Conservation (phyloP, 1,140 invertebrate species). For the Pseudomyrmex flavicornis region DNA sequence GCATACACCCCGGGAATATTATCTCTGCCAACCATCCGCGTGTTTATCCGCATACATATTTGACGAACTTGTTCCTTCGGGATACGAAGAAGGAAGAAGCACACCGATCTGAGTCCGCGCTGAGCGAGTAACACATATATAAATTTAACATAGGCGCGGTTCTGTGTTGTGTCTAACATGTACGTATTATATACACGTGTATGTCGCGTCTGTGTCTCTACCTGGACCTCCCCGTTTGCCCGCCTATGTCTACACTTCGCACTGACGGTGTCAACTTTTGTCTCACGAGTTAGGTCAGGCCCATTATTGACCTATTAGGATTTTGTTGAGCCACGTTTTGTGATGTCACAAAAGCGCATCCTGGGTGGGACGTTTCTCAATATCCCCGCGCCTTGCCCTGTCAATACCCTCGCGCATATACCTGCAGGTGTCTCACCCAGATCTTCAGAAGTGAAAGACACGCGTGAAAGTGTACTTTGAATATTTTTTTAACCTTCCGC, state of each 20-base stretch:
- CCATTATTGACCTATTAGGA: slow-evolving; percentile 49
- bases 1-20: slow-evolving; percentile 69
- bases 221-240: slow-evolving; percentile 12
- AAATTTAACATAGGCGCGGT: no score
- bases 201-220: slow-evolving; percentile 8
- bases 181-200: background rate
- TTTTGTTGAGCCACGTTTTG: slow-evolving; percentile 3
- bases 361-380: background rate
- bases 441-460: no score
- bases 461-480: background rate
- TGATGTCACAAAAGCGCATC: slow-evolving; percentile 20
- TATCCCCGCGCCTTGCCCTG: background rate
- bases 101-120: slow-evolving; percentile 51
- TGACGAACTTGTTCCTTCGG: slow-evolving; percentile 69
- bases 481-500: background rate
- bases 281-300: slow-evolving; percentile 50
- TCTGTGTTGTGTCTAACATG: no score
- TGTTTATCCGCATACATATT: slow-evolving; percentile 76
- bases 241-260: slow-evolving; percentile 42
- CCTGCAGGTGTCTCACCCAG: no score
- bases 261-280: slow-evolving; percentile 36
- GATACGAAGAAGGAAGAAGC: slow-evolving; percentile 63
- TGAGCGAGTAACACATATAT: background rate
- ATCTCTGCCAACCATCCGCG: slow-evolving; percentile 72
- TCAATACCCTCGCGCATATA: no score